Evolutionary conservation across 2,888 invertebrate species (phyloP).

Genomic region (Arrhopalites spinosus): DNA sequence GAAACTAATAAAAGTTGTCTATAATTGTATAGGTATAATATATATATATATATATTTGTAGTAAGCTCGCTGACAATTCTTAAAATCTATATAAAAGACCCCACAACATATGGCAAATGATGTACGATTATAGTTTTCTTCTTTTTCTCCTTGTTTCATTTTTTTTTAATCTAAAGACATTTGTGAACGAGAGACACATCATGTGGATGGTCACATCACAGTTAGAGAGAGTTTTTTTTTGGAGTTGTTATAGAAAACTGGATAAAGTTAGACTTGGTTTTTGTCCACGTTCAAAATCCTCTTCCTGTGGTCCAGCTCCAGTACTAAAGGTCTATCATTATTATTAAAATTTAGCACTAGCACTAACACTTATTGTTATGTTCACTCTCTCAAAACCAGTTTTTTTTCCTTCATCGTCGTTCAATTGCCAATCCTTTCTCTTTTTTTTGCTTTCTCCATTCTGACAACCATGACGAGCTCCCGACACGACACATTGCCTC

Average conservation of each 20-base stretch:
- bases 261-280: too few relatives aligned
- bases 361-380: conserved; percentile 26
- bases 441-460: not conserved
- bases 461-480: not conserved
- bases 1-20: too few relatives aligned
- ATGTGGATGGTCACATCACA: conserved; percentile 18
- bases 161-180: conserved; percentile 3
- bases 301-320: not conserved
- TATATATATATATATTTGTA: not conserved
- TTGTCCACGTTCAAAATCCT: not conserved
- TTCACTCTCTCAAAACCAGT: not conserved
- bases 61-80: not conserved
- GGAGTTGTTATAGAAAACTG: not conserved
- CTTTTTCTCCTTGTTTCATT: not conserved
- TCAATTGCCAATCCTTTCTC: not conserved
- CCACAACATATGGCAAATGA: not conserved
- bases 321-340: conserved; percentile 1
- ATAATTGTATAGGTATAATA: not conserved
- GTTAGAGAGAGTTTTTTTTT: too few relatives aligned
- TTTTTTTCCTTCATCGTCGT: not conserved
- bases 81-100: not conserved
- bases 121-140: not conserved
- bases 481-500: not conserved
- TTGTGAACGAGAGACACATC: conserved; percentile 3
- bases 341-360: conserved; percentile 11